These are phyloP conservation scores for Eutrigla gurnardus DNA, from an alignment of 2,797 vertebrate genomes.

Conservation along the genomic window DNA sequence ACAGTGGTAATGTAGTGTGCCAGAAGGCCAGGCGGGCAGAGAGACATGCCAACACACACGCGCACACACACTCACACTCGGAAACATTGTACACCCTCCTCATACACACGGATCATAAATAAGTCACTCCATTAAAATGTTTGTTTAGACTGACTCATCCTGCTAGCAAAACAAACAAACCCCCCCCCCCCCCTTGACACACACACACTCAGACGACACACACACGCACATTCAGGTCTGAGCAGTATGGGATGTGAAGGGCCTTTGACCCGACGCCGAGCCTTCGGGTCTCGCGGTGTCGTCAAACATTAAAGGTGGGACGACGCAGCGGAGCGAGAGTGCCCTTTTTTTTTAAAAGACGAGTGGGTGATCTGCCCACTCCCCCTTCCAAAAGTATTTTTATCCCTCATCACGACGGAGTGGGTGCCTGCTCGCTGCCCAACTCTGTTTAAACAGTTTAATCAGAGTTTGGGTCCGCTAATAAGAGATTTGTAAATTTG, in stretches of 20 bases:
- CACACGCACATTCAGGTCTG: slow-evolving; percentile 24
- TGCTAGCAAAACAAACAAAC: slow-evolving; percentile 71
- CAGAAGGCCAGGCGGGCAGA: slow-evolving; percentile 53
- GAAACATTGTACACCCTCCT: slow-evolving; percentile 17
- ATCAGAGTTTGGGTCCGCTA: not conserved
- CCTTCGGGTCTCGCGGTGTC: slow-evolving; percentile 49
- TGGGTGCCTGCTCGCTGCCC: not conserved
- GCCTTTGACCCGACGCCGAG: slow-evolving; percentile 60
- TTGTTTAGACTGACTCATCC: slow-evolving; percentile 77
- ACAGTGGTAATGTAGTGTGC: slow-evolving; percentile 74
- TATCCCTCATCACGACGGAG: not conserved
- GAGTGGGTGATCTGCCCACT: slow-evolving; percentile 7
- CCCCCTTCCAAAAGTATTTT: slow-evolving; percentile 19
- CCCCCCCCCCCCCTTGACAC: not conserved
- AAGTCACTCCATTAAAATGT: slow-evolving; percentile 78
- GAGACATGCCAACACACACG: slow-evolving; percentile 42
- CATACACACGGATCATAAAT: slow-evolving; percentile 73
- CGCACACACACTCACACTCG: slow-evolving; percentile 9
- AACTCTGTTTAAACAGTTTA: not conserved
- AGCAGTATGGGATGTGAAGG: slow-evolving; percentile 61
- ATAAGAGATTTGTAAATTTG: not conserved
- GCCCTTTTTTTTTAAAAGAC: slow-evolving; percentile 53
- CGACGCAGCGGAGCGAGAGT: slow-evolving; percentile 39
- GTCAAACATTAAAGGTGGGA: slow-evolving; percentile 58
- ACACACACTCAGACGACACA: slow-evolving; percentile 8